Conservation (phyloP, 35 echinoderm and acorn worm genomes). For the Heliocidaris erythrogramma region DNA sequence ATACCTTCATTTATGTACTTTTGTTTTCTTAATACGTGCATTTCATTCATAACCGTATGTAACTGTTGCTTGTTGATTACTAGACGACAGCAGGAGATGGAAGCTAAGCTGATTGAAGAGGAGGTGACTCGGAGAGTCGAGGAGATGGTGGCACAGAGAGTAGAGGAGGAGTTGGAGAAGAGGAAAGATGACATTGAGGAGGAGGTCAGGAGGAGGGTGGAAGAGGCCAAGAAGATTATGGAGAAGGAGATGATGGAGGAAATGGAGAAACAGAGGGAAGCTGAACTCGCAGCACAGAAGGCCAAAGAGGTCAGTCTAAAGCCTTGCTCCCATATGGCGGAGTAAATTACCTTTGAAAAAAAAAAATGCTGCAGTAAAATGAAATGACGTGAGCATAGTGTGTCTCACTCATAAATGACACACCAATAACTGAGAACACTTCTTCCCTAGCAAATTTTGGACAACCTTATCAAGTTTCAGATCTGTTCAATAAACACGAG, state of each 20-base stretch:
- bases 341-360: too few species aligned
- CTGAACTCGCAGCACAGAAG: constrained; percentile 70
- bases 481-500: too few species aligned
- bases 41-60: too few species aligned
- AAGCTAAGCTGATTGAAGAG: constrained; percentile 90
- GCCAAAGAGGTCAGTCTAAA: constrained; percentile 72
- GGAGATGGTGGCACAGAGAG: constrained; percentile 86
- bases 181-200: constrained; percentile 91
- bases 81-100: constrained; percentile 90
- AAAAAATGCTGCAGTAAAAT: too few species aligned
- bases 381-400: too few species aligned
- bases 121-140: constrained; percentile 88
- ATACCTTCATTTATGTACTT: too few species aligned
- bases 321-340: not conserved
- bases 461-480: too few species aligned
- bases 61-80: not conserved
- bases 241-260: constrained; percentile 85
- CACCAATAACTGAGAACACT: too few species aligned
- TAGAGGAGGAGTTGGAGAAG: constrained; percentile 92
- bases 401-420: too few species aligned
- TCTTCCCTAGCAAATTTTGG: too few species aligned
- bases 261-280: constrained; percentile 77
- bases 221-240: constrained; percentile 89
- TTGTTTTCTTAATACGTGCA: too few species aligned
- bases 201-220: constrained; percentile 85